Evolutionary conservation across 2,113 vertebrate genomes (phyloP).

Genomic region (Lepus americanus): DNA sequence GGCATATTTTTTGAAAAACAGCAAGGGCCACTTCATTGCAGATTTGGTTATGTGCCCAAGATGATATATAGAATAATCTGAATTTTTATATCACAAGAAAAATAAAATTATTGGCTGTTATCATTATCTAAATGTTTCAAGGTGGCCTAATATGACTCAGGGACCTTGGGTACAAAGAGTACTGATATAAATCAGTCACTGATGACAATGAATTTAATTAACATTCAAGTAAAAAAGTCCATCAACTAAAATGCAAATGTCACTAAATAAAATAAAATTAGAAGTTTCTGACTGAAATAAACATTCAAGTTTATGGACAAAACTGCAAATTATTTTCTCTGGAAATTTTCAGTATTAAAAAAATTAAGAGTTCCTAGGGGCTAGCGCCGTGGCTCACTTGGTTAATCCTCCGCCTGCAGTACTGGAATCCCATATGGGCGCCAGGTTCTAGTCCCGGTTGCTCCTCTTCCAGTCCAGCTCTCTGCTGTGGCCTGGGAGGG

Average conservation of each 20-base stretch:
- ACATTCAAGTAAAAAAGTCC: conserved; percentile 20
- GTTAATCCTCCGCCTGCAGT: too few relatives aligned
- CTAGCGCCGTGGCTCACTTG: too few relatives aligned
- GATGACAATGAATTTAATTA: conserved; percentile 69
- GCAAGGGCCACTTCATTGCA: background rate
- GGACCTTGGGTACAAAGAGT: background rate
- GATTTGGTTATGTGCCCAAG: background rate
- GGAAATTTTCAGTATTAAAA: background rate
- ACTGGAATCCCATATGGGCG: too few relatives aligned
- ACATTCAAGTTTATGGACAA: background rate
- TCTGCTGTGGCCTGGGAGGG: too few relatives aligned
- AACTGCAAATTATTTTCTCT: background rate
- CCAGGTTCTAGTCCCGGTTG: too few relatives aligned
- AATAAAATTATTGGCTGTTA: conserved; percentile 6
- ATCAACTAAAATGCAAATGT: conserved; percentile 5
- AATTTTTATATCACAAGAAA: conserved; percentile 39
- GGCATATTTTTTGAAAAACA: background rate
- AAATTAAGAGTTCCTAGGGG: background rate
- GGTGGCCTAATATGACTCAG: background rate
- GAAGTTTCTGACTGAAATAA: background rate
- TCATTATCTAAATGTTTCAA: conserved; percentile 55
- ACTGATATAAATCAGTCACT: conserved; percentile 10
- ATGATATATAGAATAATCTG: background rate
- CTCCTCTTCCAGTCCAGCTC: too few relatives aligned
- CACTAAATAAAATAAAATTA: conserved; percentile 11